Percentiles rank a stretch among this genome's conserved stretches.
Conservation (phyloP, 2,113 vertebrate genomes). For the Vulpes lagopus region DNA sequence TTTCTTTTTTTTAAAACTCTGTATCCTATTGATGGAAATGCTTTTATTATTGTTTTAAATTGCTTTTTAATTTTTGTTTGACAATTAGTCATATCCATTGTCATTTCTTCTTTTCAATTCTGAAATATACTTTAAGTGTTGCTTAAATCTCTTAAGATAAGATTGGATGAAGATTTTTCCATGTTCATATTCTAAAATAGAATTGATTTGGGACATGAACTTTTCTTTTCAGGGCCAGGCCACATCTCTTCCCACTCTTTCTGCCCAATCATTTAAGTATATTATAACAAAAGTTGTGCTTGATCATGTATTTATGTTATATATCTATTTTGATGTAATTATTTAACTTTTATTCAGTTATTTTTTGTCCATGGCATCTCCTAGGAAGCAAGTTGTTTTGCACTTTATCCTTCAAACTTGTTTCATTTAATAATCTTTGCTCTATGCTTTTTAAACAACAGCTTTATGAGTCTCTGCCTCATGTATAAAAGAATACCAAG, state of each 20-base stretch:
- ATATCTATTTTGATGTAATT: not conserved
- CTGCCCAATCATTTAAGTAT: not conserved
- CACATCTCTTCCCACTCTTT: not conserved
- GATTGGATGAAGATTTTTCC: not conserved
- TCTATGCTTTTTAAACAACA: not conserved
- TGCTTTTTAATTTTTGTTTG: not conserved
- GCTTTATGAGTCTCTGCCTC: not conserved
- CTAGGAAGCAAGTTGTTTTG: not conserved
- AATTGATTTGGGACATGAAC: not conserved
- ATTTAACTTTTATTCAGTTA: not conserved
- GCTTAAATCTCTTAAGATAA: not conserved
- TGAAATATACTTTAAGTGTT: not conserved
- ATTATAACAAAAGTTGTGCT: not conserved
- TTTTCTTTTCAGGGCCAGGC: not conserved
- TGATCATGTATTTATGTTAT: not conserved
- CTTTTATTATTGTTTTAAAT: not conserved
- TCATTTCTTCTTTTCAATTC: not conserved
- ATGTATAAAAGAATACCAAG: not conserved
- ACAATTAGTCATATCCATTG: not conserved
- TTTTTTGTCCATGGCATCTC: not conserved
- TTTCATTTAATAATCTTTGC: not conserved
- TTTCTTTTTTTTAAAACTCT: not conserved
- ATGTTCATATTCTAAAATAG: not conserved
- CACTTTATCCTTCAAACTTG: not conserved
- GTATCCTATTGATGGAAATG: not conserved